Base-by-base conservation (phyloP, 2,797 vertebrate genomes). In the Enteromius radiatus region DNA sequence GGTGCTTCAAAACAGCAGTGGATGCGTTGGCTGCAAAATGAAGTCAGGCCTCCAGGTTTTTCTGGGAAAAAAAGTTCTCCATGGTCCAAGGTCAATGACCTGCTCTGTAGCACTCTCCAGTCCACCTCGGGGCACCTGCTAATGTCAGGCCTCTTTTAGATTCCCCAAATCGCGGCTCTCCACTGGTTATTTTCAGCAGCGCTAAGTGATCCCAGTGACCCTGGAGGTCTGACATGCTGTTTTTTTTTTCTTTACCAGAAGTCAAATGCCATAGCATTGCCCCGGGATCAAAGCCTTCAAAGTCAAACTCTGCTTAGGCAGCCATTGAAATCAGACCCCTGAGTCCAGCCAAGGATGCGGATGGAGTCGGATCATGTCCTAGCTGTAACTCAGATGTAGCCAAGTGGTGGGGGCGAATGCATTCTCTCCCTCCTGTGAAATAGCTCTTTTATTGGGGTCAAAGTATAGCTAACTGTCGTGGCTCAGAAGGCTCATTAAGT, bases 141-240 rank as follows among this genome's bases (percentile, higher is more conserved):
- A 86, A 80, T 91, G 93, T 94, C 92, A 92, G 91, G 87, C 91
- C 91, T 88, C 88, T 90, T 90, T 89, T 91, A 89, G 90, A 94
- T 95, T 92, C 91, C 89, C 91, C 84, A 93, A 80, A 92, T 90
- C 88, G 26, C 86, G 89, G 91, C 92, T 93, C 90, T 88, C 89
- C 90, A 94, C 92, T 92, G 94, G 94, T 94, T 95, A 94, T 95
- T 94, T 95, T 94, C 94, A 94, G 93, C 93, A 26, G 89, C 82
- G 89, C 91, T 93, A 94, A 94, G 93, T 94, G 93, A 95, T 95
- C 93, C 89, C 90, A 82, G 91, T 94, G 95, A 94, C 94, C 94
- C 91, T 84, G 90, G 90, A 92, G 92, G 92, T 94, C 93, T 92
- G 91, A 93, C 92, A 92, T 88, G 80, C 89, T 90, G 89, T 88